Conservation (phyloP, 2,113 vertebrate species). For the Oryzias javanicus region DNA sequence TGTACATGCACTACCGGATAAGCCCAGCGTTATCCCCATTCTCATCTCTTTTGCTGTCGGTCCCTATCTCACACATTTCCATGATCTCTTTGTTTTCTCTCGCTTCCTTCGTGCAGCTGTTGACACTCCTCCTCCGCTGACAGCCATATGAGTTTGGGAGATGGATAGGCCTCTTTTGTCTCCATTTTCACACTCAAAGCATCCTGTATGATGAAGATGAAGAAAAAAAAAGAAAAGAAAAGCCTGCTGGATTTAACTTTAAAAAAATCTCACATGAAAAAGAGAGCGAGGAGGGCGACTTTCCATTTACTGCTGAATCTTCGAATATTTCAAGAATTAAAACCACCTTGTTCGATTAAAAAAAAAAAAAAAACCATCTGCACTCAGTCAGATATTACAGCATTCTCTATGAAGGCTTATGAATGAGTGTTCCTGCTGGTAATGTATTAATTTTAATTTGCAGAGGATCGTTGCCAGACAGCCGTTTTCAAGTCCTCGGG, state of each 20-base stretch:
- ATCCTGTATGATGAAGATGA: conserved; percentile 29
- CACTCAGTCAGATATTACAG: conserved; percentile 51
- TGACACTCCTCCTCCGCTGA: conserved; percentile 1
- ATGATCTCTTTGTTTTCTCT: conserved; percentile 21
- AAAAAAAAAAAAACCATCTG: conserved; percentile 34
- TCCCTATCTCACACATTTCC: conserved; percentile 40
- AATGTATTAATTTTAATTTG: conserved; percentile 62
- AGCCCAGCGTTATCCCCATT: conserved; percentile 45
- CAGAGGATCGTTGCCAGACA: conserved; percentile 33
- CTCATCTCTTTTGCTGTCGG: conserved; percentile 52
- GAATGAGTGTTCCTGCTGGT: conserved; percentile 38
- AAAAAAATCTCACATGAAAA: conserved; percentile 63
- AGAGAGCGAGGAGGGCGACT: conserved; percentile 47
- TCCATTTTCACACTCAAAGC: conserved; percentile 47
- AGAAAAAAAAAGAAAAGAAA: conserved; percentile 10
- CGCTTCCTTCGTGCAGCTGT: too few relatives aligned
- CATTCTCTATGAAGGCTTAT: conserved; percentile 42
- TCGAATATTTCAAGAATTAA: conserved; percentile 69
- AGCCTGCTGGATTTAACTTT: conserved; percentile 49
- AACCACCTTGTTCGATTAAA: conserved; percentile 51
- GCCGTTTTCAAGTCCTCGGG: conserved; percentile 13
- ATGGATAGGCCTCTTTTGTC: conserved; percentile 22
- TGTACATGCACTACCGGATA: conserved; percentile 55
- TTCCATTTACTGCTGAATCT: conserved; percentile 62
- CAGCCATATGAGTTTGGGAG: conserved; percentile 17